Evolutionary conservation across 2,888 invertebrate species (phyloP), one percentile per base, ranked within the genome.

Genomic region (Rhyacophila evoluta): DNA sequence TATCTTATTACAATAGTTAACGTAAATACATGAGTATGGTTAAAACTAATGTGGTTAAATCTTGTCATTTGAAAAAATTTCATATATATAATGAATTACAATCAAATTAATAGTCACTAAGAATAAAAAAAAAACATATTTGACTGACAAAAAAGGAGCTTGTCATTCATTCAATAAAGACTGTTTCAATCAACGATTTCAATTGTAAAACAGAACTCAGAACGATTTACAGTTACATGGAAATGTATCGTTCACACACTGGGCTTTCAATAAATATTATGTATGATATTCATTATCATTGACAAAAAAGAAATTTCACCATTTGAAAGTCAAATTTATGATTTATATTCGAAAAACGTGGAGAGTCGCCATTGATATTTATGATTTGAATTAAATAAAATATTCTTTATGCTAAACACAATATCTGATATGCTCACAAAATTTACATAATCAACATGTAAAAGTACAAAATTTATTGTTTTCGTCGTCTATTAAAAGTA

Each of bases 261-360:
- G 25, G 3, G 1, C 15, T 25, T 69, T 15, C 27, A 69, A 69
- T 69, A 69, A 68, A 68, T 69, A 28, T 69, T 69, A 69, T 69
- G 69, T 28, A 69, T 69, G 69, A 33, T 28, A 69, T 69, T 69
- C 69, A 69, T 69, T 28, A 29, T n/a, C n/a, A 69, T 69, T 69
- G 28, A 69, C 69, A n/a, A 69, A 69, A 28, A 69, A 69, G 69
- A 69, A 69, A 69, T 69, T 69, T 69, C 69, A 12, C 15, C 27
- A 69, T 69, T 69, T 69, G 69, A 69, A 69, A 69, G 28, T 69
- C 69, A 69, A 15, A 29, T 69, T 69, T 29, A 1, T 55, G 55
- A 25, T 55, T 55, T 15, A 55, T 55, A 55, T 55, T 55, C 55
- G 2, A 55, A 19, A 10, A 19, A 55, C 55, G n/a, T 55, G 6